These are phyloP conservation scores for Microhierax caerulescens DNA, from an alignment of 2,797 vertebrate genomes.

Conservation along the genomic window DNA sequence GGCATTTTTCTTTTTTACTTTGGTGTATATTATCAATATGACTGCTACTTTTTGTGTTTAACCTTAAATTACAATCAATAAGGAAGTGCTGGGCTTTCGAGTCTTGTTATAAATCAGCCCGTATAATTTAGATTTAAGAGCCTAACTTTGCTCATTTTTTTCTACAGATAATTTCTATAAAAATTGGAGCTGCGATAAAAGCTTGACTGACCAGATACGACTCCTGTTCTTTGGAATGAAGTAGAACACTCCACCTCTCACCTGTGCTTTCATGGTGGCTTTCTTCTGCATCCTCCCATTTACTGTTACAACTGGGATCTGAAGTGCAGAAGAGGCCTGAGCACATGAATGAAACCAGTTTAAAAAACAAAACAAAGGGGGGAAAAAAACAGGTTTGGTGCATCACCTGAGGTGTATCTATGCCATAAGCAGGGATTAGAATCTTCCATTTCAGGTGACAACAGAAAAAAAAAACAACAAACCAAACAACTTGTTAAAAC, in stretches of 20 bases:
- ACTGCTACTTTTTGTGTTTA: background rate
- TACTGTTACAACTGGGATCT: background rate
- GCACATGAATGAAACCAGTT: background rate
- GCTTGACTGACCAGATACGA: background rate
- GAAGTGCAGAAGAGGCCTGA: background rate
- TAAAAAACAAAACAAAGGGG: background rate
- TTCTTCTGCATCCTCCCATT: background rate
- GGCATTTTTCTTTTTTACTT: background rate
- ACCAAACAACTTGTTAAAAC: slow-evolving; percentile 55
- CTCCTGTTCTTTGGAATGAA: background rate
- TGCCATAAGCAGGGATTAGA: background rate
- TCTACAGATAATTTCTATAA: background rate
- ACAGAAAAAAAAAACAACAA: background rate
- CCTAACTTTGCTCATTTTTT: background rate
- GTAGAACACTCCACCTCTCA: background rate
- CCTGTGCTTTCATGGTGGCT: background rate
- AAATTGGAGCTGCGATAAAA: background rate
- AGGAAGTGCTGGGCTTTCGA: background rate
- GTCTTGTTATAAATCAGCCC: background rate
- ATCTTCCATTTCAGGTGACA: slow-evolving; percentile 38
- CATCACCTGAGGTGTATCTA: background rate
- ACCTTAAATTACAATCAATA: background rate
- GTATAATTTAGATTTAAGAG: background rate
- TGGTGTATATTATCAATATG: background rate
- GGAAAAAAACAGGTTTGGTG: background rate